Evolutionary conservation across 2,113 vertebrate genomes (phyloP).

Genomic region (Scytalopus superciliaris): DNA sequence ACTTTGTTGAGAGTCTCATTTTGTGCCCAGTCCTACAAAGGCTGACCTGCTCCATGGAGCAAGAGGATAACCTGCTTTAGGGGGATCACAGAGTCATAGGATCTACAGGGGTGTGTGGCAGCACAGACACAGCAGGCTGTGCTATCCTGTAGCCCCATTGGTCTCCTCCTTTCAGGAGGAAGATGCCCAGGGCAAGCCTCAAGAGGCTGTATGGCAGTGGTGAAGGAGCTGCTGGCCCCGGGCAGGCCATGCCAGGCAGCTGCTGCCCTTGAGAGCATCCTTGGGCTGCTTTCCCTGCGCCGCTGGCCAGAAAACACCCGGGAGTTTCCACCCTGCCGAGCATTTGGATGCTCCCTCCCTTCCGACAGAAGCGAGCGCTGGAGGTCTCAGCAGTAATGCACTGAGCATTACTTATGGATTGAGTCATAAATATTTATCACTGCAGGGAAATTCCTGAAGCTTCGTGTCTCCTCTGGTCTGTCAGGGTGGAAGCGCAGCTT

Average conservation of each 20-base stretch:
- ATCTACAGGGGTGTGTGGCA: background rate
- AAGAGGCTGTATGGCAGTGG: background rate
- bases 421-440: conserved; percentile 8
- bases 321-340: background rate
- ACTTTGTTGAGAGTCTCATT: background rate
- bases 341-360: background rate
- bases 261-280: background rate
- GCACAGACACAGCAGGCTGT: background rate
- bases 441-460: conserved; percentile 19
- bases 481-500: background rate
- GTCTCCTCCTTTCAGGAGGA: background rate
- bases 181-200: background rate
- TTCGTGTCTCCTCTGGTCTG: background rate
- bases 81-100: background rate
- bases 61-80: rapidly evolving
- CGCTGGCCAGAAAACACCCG: background rate
- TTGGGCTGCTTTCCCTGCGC: background rate
- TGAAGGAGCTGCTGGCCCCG: background rate
- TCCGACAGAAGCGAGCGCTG: rapidly evolving
- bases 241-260: background rate
- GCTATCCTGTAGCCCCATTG: rapidly evolving
- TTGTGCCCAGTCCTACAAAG: background rate
- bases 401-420: background rate
- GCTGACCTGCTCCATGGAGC: background rate
- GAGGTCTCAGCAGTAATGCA: background rate